Evolutionary conservation across 2,888 invertebrate species (phyloP), one percentile per base, ranked within the genome.

Genomic region (Melanostoma mellinum): DNA sequence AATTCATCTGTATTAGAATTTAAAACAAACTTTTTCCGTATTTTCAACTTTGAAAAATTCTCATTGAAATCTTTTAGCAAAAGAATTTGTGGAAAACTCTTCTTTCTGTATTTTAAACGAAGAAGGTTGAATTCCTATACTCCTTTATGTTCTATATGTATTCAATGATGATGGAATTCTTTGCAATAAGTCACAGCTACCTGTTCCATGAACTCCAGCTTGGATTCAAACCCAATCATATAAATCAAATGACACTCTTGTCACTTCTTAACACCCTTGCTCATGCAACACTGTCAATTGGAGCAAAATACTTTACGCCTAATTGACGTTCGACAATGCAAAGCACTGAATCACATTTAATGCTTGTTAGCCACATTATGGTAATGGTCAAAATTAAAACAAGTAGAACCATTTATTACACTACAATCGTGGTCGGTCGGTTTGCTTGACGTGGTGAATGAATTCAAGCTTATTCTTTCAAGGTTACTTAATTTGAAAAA

Each of bases 391-490:
- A 79, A 79, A 50, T 73, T 52, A 38, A 58, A 63, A 44, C 33
- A 52, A 73, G 53, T 55, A 55, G 20, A 48, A 50, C 44, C 48
- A 68, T 67, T 67, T 67, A 50, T 61, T 40, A 48, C 42, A 60
- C 2, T 10, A 20, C 38, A 50, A 40, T 68, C 53, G 38, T 44
- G 42, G 6, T 58, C 48, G 32, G 20, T 20, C 0, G 20, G 20
- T 20, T 20, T 1, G 1, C 60, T 60, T 42, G 56, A 71, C 40
- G 46, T 63, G 48, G 46, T 63, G 48, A 71, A 72, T 65, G 50
- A 71, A 50, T 48, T 63, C 44, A 56, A 10, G 36, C 50, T 65
- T 71, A 36, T 61, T 72, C 81, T 76, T 76, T 67, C 81, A 81
- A 81, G 81, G 81, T 72, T 75, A 65, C 20, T 52, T 40, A 42